Percentiles rank a stretch among this genome's conserved stretches.
Evolutionary conservation across 2,888 invertebrate genomes (phyloP).

Genomic region (Mycalesis mineus): DNA sequence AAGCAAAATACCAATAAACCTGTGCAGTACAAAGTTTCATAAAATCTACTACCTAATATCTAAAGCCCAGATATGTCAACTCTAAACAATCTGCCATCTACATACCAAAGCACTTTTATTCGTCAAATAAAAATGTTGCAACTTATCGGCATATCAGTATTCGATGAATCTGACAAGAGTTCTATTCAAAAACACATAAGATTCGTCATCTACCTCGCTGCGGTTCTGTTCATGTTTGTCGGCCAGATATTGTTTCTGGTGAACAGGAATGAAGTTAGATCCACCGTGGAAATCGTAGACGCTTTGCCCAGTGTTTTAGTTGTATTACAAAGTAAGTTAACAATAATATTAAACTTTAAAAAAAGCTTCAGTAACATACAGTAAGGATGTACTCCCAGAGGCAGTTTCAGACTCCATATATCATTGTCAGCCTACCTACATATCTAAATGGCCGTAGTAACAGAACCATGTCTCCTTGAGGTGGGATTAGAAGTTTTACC

Average conservation of each 20-base stretch:
- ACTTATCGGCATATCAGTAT: constrained; percentile 32
- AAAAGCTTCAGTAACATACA: too few relatives aligned
- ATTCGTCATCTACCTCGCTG: constrained; percentile 12
- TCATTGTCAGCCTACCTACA: too few relatives aligned
- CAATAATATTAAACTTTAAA: too few relatives aligned
- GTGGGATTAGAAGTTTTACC: too few relatives aligned
- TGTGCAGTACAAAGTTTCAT: too few relatives aligned
- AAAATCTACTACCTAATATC: too few relatives aligned
- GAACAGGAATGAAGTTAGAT: constrained; percentile 26
- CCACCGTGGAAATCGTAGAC: constrained; percentile 30
- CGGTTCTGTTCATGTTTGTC: constrained; percentile 20
- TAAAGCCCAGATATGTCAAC: constrained; percentile 24
- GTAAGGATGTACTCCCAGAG: too few relatives aligned
- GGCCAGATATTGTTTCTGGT: constrained; percentile 28
- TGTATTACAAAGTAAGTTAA: constrained; percentile 28
- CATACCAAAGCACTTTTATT: constrained; percentile 28
- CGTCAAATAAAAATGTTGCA: constrained; percentile 27
- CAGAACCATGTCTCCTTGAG: too few relatives aligned
- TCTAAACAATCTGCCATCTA: constrained; percentile 20
- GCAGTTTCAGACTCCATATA: too few relatives aligned
- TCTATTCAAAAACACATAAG: constrained; percentile 18
- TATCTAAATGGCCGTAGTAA: too few relatives aligned
- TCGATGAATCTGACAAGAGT: constrained; percentile 21
- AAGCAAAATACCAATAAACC: too few relatives aligned
- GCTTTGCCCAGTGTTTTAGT: constrained; percentile 30